Evolutionary conservation across 1,140 invertebrate genomes (phyloP), one percentile per base, ranked within the genome.

Genomic region (Nomia melanderi): DNA sequence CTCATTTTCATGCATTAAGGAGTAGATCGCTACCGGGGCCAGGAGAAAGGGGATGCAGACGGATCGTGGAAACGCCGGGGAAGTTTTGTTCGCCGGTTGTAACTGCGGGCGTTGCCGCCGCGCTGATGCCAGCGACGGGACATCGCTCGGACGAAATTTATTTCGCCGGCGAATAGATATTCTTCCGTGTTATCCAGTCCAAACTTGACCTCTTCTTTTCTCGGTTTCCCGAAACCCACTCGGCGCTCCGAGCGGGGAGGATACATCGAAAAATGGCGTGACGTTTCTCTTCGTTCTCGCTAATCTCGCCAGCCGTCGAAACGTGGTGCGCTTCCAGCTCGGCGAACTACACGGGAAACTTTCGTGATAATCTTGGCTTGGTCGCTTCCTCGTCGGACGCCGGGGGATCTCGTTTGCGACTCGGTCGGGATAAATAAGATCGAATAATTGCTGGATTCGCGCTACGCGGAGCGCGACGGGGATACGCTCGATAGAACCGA

Each of bases 1-100:
- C 76, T 87, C 85, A 87, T 87, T 87, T 87, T 74, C 85, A 86
- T 87, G 73, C 77, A 87, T 87, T 82, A 86, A 82, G 81, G 78
- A 81, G 83, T 83, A 83, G 83, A 86, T 87, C 76, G 77, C 71
- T 73, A 53, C 20, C 74, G 62, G 65, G 82, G 41, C 3, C 3
- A 7, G 31, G 57, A 36, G 20, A 59, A 27, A 29, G 47, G 47
- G 60, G 53, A 73, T 12, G n/a, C 31, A 62, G 20, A 63, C 36
- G 53, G 20, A 74, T 60, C 47, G 54, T 44, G 64, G 33, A 64
- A 14, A 50, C 23, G 23, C 20, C 11, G 20, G 53, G 44, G 39
- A 59, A 60, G 39, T 56, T 64, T 54, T n/a, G 56, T 47, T 36
- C 39, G 14, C 27, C 9, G 11, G 31, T 14, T 23, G 74, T 66